Conservation (phyloP, 1,140 invertebrate genomes). For the Drusus annulatus region DNA sequence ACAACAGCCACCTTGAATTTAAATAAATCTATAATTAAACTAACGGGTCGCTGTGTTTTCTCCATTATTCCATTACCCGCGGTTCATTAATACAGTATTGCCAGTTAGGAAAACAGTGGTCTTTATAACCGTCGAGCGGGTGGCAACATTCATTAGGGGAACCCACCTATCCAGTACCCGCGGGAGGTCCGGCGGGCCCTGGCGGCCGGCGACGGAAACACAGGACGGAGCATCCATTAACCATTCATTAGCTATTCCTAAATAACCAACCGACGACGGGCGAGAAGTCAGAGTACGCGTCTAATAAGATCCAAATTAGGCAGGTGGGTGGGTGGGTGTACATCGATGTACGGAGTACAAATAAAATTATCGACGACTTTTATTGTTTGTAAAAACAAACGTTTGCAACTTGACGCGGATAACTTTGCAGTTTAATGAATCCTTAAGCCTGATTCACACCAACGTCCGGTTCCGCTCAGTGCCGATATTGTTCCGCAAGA, state of each 20-base stretch:
- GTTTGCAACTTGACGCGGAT: too few species aligned
- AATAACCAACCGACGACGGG: background rate
- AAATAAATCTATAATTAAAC: slow-evolving; percentile 16
- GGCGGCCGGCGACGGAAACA: slow-evolving; percentile 1
- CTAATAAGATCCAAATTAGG: too few species aligned
- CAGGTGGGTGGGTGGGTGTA: too few species aligned
- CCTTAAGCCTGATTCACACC: too few species aligned
- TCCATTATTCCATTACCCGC: background rate
- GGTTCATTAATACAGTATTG: background rate
- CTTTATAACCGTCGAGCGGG: background rate
- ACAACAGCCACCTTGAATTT: slow-evolving; percentile 5
- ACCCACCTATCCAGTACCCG: slow-evolving; percentile 1
- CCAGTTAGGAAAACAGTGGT: too few species aligned
- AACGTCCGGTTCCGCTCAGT: too few species aligned
- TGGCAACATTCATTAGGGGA: slow-evolving; percentile 1
- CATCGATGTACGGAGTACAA: too few species aligned
- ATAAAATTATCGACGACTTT: too few species aligned
- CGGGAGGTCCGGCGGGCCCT: slow-evolving; percentile 9
- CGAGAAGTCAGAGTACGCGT: too few species aligned
- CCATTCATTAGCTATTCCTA: background rate
- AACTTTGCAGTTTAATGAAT: too few species aligned
- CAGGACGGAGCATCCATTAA: background rate
- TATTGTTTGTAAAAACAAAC: too few species aligned
- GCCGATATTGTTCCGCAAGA: too few species aligned
- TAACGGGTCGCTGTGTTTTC: background rate